Percentiles rank a stretch among this genome's conserved stretches.
Evolutionary conservation across 2,113 vertebrate genomes (phyloP).

Genomic region (Gavia stellata): DNA sequence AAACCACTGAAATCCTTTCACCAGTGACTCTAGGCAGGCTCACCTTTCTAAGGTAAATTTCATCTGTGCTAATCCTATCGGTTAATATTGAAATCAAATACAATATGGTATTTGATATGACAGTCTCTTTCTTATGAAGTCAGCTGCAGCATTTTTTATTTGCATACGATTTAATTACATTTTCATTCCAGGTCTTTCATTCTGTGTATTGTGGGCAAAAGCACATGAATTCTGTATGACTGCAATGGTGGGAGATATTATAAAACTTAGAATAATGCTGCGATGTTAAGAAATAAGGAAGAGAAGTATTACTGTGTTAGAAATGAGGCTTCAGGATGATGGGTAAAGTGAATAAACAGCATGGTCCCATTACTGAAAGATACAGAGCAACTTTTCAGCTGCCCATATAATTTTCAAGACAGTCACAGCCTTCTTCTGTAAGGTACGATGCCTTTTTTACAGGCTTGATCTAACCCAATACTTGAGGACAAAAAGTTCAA

Average conservation of each 20-base stretch:
- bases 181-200: conserved; percentile 29
- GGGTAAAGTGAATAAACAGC: neutral
- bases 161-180: conserved; percentile 67
- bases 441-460: neutral
- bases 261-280: neutral
- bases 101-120: conserved; percentile 56
- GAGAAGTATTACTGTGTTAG: neutral
- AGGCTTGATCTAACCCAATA: neutral
- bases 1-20: conserved; percentile 1
- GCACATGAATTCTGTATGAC: conserved; percentile 23
- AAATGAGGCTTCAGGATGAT: neutral
- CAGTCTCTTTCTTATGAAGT: conserved; percentile 47
- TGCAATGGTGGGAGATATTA: neutral
- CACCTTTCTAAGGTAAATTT: conserved; percentile 70
- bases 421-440: neutral
- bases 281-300: neutral
- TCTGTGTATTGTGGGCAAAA: neutral
- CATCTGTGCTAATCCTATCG: conserved; percentile 68
- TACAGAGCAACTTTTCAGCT: neutral
- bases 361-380: neutral
- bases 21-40: conserved; percentile 33
- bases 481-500: neutral
- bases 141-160: conserved; percentile 57
- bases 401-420: neutral
- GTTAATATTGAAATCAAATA: conserved; percentile 75